Evolutionary conservation across 2,797 vertebrate genomes (phyloP).

Genomic region (Labroides dimidiatus): DNA sequence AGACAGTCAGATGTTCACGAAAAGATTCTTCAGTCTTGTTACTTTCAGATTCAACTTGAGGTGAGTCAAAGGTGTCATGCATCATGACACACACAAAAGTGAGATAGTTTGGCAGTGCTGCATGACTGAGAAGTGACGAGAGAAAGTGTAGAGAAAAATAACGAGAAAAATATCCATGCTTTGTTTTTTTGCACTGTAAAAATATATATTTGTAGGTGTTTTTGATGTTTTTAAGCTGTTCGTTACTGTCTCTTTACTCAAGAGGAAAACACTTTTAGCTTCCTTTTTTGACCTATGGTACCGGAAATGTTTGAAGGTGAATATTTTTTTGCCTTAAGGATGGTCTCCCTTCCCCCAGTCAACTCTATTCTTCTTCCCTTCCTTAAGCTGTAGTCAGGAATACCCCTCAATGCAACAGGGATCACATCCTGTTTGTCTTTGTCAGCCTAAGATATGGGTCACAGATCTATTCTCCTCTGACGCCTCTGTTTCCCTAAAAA

Average conservation of each 20-base stretch:
- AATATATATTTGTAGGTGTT: too few relatives aligned
- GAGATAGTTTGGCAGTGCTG: slow-evolving; percentile 8
- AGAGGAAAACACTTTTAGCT: background rate
- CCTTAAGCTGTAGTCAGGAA: slow-evolving; percentile 51
- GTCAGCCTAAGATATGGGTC: slow-evolving; percentile 61
- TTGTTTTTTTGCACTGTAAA: too few relatives aligned
- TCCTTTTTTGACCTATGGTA: slow-evolving; percentile 9
- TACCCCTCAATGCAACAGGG: slow-evolving; percentile 52
- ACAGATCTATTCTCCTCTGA: slow-evolving; percentile 58
- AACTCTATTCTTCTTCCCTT: slow-evolving; percentile 45
- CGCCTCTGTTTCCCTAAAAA: slow-evolving; percentile 50
- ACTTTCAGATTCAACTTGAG: slow-evolving; percentile 45
- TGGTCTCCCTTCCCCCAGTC: background rate
- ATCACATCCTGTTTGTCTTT: slow-evolving; percentile 75
- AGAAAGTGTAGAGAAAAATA: slow-evolving; percentile 46
- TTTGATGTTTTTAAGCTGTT: background rate
- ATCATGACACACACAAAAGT: background rate
- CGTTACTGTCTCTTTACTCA: background rate
- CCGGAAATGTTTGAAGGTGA: slow-evolving; percentile 32
- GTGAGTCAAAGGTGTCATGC: slow-evolving; percentile 37
- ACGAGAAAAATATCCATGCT: background rate
- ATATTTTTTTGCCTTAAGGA: slow-evolving; percentile 31
- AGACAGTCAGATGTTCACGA: slow-evolving; percentile 48
- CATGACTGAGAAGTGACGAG: slow-evolving; percentile 10
- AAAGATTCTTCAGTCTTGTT: slow-evolving; percentile 39